Evolutionary conservation across 2,888 invertebrate species (phyloP).

Genomic region (Agriotes lineatus): DNA sequence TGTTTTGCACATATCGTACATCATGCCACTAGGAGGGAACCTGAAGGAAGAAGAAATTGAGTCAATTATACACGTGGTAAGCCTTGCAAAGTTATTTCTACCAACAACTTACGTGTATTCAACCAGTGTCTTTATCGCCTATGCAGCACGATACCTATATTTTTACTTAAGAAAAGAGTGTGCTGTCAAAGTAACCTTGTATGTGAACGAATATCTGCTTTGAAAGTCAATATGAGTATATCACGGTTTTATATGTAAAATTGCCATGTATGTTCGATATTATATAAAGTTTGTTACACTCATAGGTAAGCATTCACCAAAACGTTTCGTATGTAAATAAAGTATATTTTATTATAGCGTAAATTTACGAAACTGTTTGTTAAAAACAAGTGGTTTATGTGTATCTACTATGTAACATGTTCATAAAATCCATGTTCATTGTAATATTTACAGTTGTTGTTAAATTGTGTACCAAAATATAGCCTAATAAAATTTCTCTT

Average conservation of each 20-base stretch:
- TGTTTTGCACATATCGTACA: too few relatives aligned
- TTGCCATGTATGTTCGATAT: slow-evolving; percentile 24
- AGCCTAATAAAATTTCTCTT: slow-evolving; percentile 33
- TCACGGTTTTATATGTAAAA: slow-evolving; percentile 18
- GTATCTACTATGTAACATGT: slow-evolving; percentile 40
- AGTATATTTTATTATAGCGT: slow-evolving; percentile 42
- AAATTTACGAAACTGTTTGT: slow-evolving; percentile 37
- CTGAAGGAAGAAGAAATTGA: too few relatives aligned
- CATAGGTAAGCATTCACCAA: slow-evolving; percentile 18
- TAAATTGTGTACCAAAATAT: slow-evolving; percentile 44
- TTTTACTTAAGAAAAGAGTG: not conserved
- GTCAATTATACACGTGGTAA: too few relatives aligned
- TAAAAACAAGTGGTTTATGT: slow-evolving; percentile 34
- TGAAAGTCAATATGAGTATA: slow-evolving; percentile 36
- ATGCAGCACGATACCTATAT: not conserved
- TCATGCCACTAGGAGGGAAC: too few relatives aligned
- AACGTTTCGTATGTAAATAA: slow-evolving; percentile 39
- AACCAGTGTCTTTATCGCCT: too few relatives aligned
- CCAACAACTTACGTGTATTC: too few relatives aligned
- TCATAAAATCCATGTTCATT: slow-evolving; percentile 38
- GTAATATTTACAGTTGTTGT: slow-evolving; percentile 44
- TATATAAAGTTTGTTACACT: slow-evolving; percentile 25
- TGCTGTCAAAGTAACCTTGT: not conserved
- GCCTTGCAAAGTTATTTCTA: too few relatives aligned
- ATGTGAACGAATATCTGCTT: slow-evolving; percentile 31